Percentiles rank a stretch among this genome's conserved stretches.
phyloP scores from a whole-genome alignment of 1,140 invertebrate genomes.

The Theocolax elegans region DNA sequence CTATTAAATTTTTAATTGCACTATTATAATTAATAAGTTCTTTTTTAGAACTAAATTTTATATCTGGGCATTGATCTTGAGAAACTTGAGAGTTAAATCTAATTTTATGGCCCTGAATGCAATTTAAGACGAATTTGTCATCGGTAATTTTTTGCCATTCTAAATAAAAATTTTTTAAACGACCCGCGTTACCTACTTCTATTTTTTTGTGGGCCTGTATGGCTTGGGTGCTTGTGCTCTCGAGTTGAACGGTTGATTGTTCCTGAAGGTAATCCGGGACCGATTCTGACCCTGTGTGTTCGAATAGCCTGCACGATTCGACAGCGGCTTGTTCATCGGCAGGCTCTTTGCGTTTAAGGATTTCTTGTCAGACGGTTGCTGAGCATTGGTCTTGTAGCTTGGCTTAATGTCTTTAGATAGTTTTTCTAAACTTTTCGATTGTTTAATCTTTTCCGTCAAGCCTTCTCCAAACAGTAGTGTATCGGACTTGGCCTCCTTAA shows the following conservation, averaged over 20 bases:
- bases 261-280: neutral
- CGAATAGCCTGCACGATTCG: neutral
- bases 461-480: neutral
- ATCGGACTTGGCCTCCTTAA: neutral
- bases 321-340: too few relatives aligned
- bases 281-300: neutral
- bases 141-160: slow-evolving; percentile 40
- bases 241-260: neutral
- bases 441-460: neutral
- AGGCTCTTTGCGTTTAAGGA: too few relatives aligned
- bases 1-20: slow-evolving; percentile 1
- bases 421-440: neutral
- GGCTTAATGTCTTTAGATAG: neutral
- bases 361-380: too few relatives aligned
- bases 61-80: neutral
- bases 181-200: slow-evolving; percentile 40
- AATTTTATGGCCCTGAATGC: slow-evolving; percentile 41
- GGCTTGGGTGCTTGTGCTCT: neutral
- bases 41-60: neutral
- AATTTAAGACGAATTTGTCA: slow-evolving; percentile 40
- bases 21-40: neutral
- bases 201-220: neutral
- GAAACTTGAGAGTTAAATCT: slow-evolving; percentile 12
- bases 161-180: slow-evolving; percentile 40
- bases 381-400: neutral